A percentile compares a stretch with the other conserved stretches of the same genome.
Conservation (phyloP, 2,888 invertebrate species). For the Nymphalis polychloros region DNA sequence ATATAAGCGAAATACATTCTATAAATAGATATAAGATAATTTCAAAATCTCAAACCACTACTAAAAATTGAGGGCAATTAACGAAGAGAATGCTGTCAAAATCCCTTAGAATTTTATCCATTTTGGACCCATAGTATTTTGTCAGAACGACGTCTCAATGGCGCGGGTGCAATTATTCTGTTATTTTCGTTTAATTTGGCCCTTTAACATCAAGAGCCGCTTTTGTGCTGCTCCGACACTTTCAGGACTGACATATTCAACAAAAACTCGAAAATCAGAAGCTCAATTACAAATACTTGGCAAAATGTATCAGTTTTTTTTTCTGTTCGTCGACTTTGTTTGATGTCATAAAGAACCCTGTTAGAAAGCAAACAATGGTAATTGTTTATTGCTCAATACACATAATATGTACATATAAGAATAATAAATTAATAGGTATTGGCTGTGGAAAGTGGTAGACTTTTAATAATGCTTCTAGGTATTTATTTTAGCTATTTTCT, state of each 20-base stretch:
- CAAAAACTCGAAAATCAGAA: not conserved
- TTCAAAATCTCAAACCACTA: not conserved
- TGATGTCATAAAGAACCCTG: no score
- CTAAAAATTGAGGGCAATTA: conserved; percentile 5
- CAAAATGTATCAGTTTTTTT: no score
- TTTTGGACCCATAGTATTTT: conserved; percentile 1
- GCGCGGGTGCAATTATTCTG: conserved; percentile 56
- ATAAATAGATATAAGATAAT: not conserved
- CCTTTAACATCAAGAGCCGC: conserved; percentile 40
- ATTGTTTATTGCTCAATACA: no score
- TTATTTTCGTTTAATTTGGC: conserved; percentile 53
- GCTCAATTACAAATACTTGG: no score
- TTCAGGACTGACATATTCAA: conserved; percentile 31
- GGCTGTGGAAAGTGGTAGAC: no score
- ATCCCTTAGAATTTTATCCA: not conserved
- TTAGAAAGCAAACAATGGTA: no score
- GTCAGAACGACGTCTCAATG: conserved; percentile 46
- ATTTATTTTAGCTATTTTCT: no score
- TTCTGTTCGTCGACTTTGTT: no score
- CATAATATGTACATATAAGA: no score
- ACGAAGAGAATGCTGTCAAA: conserved; percentile 6
- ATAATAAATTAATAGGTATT: no score
- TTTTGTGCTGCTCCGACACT: conserved; percentile 56
- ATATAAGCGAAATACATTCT: not conserved
- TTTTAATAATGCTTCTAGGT: no score